phyloP scores from a whole-genome alignment of 2,888 invertebrate genomes.

The Morpho deidamia region DNA sequence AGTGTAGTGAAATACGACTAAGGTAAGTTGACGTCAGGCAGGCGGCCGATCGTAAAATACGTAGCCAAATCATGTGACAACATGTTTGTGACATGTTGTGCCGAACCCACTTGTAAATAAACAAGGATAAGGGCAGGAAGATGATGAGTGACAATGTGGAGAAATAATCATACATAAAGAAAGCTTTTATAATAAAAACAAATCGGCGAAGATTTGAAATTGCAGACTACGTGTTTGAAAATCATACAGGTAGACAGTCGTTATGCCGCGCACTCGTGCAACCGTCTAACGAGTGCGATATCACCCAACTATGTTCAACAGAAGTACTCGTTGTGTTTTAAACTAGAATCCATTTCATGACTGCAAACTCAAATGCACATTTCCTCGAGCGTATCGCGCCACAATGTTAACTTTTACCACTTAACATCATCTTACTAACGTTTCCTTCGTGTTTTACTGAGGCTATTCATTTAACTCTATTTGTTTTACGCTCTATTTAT shows the following conservation, averaged over 20 bases:
- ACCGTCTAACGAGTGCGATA: slow-evolving; percentile 64
- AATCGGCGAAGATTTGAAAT: slow-evolving; percentile 10
- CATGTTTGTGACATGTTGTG: too few relatives aligned
- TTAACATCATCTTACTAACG: slow-evolving; percentile 23
- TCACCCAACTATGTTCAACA: slow-evolving; percentile 59
- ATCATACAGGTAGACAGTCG: slow-evolving; percentile 42
- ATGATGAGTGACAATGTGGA: too few relatives aligned
- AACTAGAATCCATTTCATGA: slow-evolving; percentile 70
- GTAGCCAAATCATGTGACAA: too few relatives aligned
- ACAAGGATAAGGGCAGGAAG: too few relatives aligned
- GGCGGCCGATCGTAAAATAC: too few relatives aligned
- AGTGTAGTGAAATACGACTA: too few relatives aligned
- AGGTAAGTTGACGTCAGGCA: too few relatives aligned
- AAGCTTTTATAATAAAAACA: not conserved
- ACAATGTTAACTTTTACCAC: slow-evolving; percentile 65
- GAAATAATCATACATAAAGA: too few relatives aligned
- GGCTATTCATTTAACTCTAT: slow-evolving; percentile 1
- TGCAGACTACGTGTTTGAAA: slow-evolving; percentile 36
- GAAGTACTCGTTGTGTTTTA: slow-evolving; percentile 63
- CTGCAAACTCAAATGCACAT: slow-evolving; percentile 65
- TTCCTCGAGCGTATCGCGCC: slow-evolving; percentile 51
- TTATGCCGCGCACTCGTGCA: slow-evolving; percentile 45
- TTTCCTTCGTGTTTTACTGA: slow-evolving; percentile 2
- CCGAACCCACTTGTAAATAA: too few relatives aligned
- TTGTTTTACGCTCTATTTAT: not conserved